These are phyloP conservation scores for Boloria selene DNA, from an alignment of 2,888 invertebrate genomes.

Conservation along the genomic window DNA sequence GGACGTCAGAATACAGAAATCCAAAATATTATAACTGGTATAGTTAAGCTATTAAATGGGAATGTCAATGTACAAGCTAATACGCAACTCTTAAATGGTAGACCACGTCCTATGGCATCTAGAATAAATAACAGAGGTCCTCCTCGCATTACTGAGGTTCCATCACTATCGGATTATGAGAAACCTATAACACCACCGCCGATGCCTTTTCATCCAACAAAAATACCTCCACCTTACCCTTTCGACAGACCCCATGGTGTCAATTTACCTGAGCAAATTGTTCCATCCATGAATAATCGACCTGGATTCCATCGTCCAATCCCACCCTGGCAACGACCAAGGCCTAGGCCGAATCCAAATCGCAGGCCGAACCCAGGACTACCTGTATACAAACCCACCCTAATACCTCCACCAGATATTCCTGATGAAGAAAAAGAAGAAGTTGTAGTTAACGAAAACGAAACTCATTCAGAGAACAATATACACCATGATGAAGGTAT, in stretches of 20 bases:
- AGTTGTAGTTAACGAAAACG: slow-evolving; percentile 62
- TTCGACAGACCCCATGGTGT: slow-evolving; percentile 88
- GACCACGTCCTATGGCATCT: slow-evolving; percentile 87
- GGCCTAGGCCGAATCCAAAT: slow-evolving; percentile 77
- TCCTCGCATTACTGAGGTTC: slow-evolving; percentile 90
- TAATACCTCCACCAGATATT: slow-evolving; percentile 72
- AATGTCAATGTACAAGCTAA: slow-evolving; percentile 93
- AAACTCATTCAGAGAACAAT: slow-evolving; percentile 66
- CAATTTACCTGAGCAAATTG: slow-evolving; percentile 88
- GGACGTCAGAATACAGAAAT: slow-evolving; percentile 85
- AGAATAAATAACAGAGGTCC: slow-evolving; percentile 95
- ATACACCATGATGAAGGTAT: slow-evolving; percentile 52
- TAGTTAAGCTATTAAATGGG: slow-evolving; percentile 93
- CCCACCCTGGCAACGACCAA: slow-evolving; percentile 86
- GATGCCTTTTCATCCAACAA: slow-evolving; percentile 70
- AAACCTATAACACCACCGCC: slow-evolving; percentile 75
- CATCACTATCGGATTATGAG: slow-evolving; percentile 86
- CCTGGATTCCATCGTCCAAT: slow-evolving; percentile 84
- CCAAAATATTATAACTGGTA: slow-evolving; percentile 94
- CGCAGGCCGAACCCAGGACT: slow-evolving; percentile 79
- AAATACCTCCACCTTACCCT: slow-evolving; percentile 87
- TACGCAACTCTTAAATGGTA: slow-evolving; percentile 81
- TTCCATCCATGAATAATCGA: slow-evolving; percentile 83
- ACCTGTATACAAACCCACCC: slow-evolving; percentile 84
- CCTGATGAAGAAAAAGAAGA: slow-evolving; percentile 63